Evolutionary conservation across 2,113 vertebrate genomes (phyloP), one percentile per base, ranked within the genome.

Genomic region (Spilogale gracilis): DNA sequence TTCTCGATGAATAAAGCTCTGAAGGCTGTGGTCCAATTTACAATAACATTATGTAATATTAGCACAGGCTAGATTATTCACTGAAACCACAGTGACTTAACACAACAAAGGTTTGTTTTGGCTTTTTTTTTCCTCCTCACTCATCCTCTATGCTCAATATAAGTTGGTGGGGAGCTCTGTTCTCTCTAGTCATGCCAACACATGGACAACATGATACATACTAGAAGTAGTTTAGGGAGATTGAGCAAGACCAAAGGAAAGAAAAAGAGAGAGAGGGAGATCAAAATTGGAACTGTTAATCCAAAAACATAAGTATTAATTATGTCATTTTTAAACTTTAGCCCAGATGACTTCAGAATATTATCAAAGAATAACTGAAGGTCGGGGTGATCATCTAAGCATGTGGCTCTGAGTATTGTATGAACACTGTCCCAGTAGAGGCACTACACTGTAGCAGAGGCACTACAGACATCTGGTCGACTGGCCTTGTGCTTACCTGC

Each of bases 1-100:
- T 73, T 94, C 43, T 87, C 71, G 71, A 43, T 84, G 78, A 91
- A 54, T 87, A 21, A 90, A 90, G 58, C 56, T 73, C 25, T 69
- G 79, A 92, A 83, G 43, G 2, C 27, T 78, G 4, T 58, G 20
- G 30, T 83, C 21, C 30, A 89, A 32, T 25, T 81, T 67, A 86
- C 0, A 45, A 9, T 61, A 58, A n/a, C 16, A 61, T 67, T 43
- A 6, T 9, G 3, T 65, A 80, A 56, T 80, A 8, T 91, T 48
- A 94, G 17, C 13, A 9, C 9, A 89, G 27, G 1, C n/a, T 63
- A 65, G 69, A 38, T 50, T 52, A 56, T 58, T 2, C 18, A 14
- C n/a, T 78, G 23, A 67, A 80, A 45, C 32, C 10, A 87, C 48
- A 74, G 60, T 20, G 45, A 85, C 45, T 52, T 81, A 76, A 81